Percentiles rank a stretch among this genome's conserved stretches.
phyloP scores from a whole-genome alignment of 2,113 vertebrate species.

The Nesoenas mayeri region DNA sequence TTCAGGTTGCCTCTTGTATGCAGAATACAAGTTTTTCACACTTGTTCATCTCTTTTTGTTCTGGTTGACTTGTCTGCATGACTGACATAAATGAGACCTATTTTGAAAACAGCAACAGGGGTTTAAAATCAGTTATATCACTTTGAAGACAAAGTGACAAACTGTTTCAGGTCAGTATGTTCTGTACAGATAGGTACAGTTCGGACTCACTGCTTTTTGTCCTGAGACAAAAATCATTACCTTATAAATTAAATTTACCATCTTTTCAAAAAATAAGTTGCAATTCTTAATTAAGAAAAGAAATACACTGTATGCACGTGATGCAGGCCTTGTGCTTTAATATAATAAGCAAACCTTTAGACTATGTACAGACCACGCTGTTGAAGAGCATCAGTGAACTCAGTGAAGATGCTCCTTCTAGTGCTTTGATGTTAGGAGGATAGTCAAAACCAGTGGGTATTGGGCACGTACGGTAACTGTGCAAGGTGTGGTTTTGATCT shows the following conservation, averaged over 20 bases:
- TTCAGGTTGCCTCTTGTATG: neutral
- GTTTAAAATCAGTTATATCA: neutral
- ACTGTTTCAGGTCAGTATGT: neutral
- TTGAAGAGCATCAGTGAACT: slow-evolving; percentile 63
- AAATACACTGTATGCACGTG: slow-evolving; percentile 13
- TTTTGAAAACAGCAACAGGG: neutral
- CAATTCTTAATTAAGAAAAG: neutral
- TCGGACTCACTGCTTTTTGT: neutral
- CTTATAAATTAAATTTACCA: neutral
- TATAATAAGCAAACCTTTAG: slow-evolving; percentile 68
- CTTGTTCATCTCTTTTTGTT: neutral
- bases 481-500: slow-evolving; percentile 68
- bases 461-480: slow-evolving; percentile 62
- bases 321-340: slow-evolving; percentile 67
- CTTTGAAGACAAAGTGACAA: neutral
- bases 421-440: slow-evolving; percentile 64
- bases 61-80: neutral
- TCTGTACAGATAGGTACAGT: neutral
- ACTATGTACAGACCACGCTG: slow-evolving; percentile 75
- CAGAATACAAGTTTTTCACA: neutral
- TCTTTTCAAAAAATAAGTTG: neutral
- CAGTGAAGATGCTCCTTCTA: slow-evolving; percentile 66
- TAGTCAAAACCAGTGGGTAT: slow-evolving; percentile 47
- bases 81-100: neutral
- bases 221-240: neutral